Conservation (phyloP, 2,113 vertebrate genomes). For the Octodon degus region DNA sequence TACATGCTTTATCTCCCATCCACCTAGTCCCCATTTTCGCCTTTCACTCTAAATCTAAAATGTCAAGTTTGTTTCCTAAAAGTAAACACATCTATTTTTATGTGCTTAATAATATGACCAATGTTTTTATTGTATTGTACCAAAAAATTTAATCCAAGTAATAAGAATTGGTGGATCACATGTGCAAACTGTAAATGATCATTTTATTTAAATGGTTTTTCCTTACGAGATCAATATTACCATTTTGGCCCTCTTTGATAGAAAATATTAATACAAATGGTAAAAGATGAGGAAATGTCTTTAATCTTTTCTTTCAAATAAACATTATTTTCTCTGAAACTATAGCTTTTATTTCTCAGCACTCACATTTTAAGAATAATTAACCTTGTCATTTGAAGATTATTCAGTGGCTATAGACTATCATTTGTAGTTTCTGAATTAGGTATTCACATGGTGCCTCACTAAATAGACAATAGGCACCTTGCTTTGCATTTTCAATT, state of each 20-base stretch:
- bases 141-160: background rate
- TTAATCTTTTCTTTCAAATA: background rate
- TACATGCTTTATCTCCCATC: conserved; percentile 47
- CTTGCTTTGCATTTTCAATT: background rate
- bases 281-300: background rate
- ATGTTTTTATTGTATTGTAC: background rate
- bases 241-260: background rate
- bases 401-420: background rate
- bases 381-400: background rate
- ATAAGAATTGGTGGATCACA: background rate
- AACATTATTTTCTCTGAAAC: background rate
- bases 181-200: background rate
- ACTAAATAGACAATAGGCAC: background rate
- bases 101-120: background rate
- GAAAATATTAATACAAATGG: background rate
- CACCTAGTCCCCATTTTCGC: background rate
- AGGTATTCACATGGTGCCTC: background rate
- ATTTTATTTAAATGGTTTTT: background rate
- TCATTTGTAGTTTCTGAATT: background rate
- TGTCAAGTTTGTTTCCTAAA: conserved; percentile 24
- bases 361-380: background rate
- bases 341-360: background rate
- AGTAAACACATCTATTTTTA: conserved; percentile 11
- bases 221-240: background rate
- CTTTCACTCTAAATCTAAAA: conserved; percentile 61